Percentiles rank a stretch among this genome's conserved stretches.
Conservation (phyloP, 2,797 vertebrate genomes). For the Thripadectes ignobilis region DNA sequence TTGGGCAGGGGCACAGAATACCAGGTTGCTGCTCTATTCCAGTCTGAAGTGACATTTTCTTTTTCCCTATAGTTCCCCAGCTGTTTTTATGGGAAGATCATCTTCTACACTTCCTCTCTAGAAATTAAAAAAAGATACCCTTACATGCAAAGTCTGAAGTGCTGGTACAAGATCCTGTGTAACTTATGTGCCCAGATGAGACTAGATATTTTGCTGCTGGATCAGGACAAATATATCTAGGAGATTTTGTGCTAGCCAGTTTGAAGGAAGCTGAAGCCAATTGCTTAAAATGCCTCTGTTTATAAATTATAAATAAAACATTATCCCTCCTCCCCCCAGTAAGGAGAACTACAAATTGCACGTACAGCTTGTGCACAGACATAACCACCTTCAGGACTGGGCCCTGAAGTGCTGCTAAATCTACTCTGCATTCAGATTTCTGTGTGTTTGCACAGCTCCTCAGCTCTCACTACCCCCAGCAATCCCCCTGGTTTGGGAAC, state of each 20-base stretch:
- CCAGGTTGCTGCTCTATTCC: constrained; percentile 37
- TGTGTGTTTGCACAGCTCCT: background rate
- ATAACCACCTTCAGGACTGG: background rate
- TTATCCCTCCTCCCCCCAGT: background rate
- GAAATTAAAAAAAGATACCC: constrained; percentile 55
- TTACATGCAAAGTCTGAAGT: constrained; percentile 33
- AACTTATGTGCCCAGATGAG: background rate
- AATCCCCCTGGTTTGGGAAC: background rate
- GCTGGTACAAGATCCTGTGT: constrained; percentile 9
- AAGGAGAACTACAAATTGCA: background rate
- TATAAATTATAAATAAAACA: constrained; percentile 8
- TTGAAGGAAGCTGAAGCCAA: background rate
- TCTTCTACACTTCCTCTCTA: constrained; percentile 52
- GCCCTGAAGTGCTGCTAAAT: background rate
- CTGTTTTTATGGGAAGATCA: constrained; percentile 53
- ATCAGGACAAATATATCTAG: background rate
- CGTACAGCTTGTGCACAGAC: background rate
- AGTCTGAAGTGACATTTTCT: constrained; percentile 52
- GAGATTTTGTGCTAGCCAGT: background rate
- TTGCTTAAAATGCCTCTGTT: constrained; percentile 24
- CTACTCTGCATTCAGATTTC: background rate
- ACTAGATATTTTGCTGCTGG: background rate
- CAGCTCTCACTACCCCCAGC: background rate
- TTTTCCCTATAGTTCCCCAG: constrained; percentile 53
- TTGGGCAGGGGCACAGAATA: constrained; percentile 24